Conservation (phyloP, 2,113 vertebrate genomes). For the Gnathonemus longibarbis region DNA sequence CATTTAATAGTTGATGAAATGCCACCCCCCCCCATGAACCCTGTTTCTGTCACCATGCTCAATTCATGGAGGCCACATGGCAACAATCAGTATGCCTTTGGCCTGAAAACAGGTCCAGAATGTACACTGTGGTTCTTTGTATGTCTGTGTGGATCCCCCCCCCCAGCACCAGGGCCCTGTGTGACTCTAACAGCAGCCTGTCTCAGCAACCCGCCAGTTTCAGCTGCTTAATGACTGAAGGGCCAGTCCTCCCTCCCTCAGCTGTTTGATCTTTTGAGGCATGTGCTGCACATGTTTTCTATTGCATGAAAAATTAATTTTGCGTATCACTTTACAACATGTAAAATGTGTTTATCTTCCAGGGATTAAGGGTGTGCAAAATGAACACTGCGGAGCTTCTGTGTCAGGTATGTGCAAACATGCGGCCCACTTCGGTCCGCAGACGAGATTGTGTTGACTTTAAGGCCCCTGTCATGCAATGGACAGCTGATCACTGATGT, state of each 20-base stretch:
- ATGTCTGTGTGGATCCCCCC: background rate
- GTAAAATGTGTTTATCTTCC: conserved; percentile 29
- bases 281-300: conserved; percentile 25
- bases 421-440: conserved; percentile 13
- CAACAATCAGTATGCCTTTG: background rate
- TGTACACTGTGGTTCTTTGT: background rate
- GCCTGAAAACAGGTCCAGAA: background rate
- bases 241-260: conserved; percentile 18
- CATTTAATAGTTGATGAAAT: conserved; percentile 69
- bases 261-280: conserved; percentile 24
- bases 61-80: background rate
- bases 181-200: background rate
- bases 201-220: conserved; percentile 11
- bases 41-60: conserved; percentile 28
- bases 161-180: background rate
- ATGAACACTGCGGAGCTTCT: conserved; percentile 18
- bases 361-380: conserved; percentile 20
- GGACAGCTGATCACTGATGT: conserved; percentile 20
- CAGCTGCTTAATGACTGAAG: conserved; percentile 28
- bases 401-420: conserved; percentile 24
- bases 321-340: conserved; percentile 30
- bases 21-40: conserved; percentile 47
- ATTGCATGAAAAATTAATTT: conserved; percentile 39
- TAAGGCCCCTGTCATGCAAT: conserved; percentile 18
- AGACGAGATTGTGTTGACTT: conserved; percentile 30